A percentile compares a stretch with the other conserved stretches of the same genome.
These are phyloP conservation scores for Cryptotis parvus DNA, from an alignment of 2,113 vertebrate species.

Conservation along the genomic window DNA sequence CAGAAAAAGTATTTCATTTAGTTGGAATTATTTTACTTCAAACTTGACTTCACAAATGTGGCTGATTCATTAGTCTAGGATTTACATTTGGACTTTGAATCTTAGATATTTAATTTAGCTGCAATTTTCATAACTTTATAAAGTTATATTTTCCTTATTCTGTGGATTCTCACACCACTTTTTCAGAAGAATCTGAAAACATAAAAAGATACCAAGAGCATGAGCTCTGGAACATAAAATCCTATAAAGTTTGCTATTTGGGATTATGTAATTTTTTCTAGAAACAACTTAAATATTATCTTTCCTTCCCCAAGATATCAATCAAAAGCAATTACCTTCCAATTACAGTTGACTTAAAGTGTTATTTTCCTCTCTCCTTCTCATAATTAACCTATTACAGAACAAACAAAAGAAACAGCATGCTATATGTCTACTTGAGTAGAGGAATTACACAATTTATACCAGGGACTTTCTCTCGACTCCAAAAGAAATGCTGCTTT, in stretches of 20 bases:
- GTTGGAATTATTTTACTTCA: not conserved
- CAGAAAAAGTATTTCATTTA: conserved; percentile 44
- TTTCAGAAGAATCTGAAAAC: conserved; percentile 18
- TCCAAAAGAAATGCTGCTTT: conserved; percentile 32
- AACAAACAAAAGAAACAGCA: conserved; percentile 13
- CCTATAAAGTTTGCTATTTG: not conserved
- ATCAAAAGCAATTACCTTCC: conserved; percentile 32
- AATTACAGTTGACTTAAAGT: not conserved
- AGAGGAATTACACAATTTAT: not conserved
- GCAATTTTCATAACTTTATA: not conserved
- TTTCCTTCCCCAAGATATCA: not conserved
- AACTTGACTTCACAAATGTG: not conserved
- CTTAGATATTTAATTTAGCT: conserved; percentile 16
- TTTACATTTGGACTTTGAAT: not conserved
- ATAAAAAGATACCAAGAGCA: not conserved
- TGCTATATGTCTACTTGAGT: not conserved
- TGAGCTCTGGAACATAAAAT: not conserved
- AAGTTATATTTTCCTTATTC: conserved; percentile 3
- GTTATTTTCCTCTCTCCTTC: not conserved
- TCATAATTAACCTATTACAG: conserved; percentile 38
- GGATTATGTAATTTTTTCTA: conserved; percentile 28
- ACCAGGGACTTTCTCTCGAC: not conserved
- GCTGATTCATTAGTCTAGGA: not conserved
- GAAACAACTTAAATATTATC: not conserved
- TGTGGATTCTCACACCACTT: not conserved